Evolutionary conservation across 2,888 invertebrate genomes (phyloP), one percentile per base, ranked within the genome.

Genomic region (Drosophila pseudotalamancana): DNA sequence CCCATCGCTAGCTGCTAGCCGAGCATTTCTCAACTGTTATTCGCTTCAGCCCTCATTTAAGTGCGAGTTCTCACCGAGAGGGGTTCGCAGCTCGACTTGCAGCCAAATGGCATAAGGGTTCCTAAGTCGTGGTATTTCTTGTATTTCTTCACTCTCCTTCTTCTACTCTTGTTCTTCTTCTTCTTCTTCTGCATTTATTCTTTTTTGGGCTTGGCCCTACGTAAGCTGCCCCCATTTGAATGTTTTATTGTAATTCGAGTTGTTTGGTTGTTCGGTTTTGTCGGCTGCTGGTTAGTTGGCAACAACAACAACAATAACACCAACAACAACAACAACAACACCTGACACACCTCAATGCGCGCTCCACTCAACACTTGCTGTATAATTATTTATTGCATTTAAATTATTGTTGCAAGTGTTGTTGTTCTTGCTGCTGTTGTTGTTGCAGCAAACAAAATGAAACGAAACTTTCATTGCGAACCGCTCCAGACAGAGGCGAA

Each of bases 381-480:
- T 87, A 87, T 87, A 87, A 87, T 87, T 87, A 87, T 88, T 87
- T 87, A 87, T 87, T 87, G 88, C 87, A 88, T 88, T 87, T 85
- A 86, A 87, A 88, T 88, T 81, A 84, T 88, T 88, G 78, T 88
- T 74, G 69, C 63, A 55, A 57, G 56, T 65, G 50, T 6, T 57
- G 31, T 34, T 61, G 29, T 57, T 60, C 27, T 29, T 66, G 51
- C 21, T 68, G 54, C 35, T 60, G 48, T 32, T 68, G 60, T 59
- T 60, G 67, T 53, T 72, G 72, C 18, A 60, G 63, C 62, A 59
- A 63, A 72, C 64, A 77, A 79, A 84, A 85, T 11, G 57, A 59
- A 59, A 57, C 9, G 57, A 59, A 59, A 57, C 82, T 79, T 84
- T 84, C 78, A 65, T 62, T 65, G 55, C 46, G 51, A 39, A 32